Evolutionary conservation across 2,888 invertebrate genomes (phyloP).

Genomic region (Oxyteleia sp.): DNA sequence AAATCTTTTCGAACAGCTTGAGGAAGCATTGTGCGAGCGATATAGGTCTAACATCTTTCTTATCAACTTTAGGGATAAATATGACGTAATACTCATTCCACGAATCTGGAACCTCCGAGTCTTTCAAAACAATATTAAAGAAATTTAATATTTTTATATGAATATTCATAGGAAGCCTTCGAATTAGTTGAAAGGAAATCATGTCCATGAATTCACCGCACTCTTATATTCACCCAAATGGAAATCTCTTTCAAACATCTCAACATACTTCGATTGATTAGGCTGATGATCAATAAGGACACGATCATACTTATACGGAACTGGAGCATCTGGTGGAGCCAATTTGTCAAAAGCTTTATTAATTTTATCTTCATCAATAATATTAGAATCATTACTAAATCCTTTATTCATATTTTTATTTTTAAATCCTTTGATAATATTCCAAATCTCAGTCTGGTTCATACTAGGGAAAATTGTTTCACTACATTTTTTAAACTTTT

Average conservation of each 20-base stretch:
- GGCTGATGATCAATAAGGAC: too few species aligned
- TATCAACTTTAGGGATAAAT: not conserved
- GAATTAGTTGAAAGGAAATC: not conserved
- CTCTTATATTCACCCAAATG: not conserved
- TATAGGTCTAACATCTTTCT: not conserved
- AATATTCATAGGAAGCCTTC: not conserved
- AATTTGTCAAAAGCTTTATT: constrained; percentile 23
- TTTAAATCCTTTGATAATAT: not conserved
- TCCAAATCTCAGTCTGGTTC: not conserved
- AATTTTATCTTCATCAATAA: not conserved
- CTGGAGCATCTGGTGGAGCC: not conserved
- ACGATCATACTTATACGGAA: too few species aligned
- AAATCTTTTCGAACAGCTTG: not conserved
- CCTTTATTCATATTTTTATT: too few species aligned
- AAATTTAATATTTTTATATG: not conserved
- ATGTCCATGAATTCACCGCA: not conserved
- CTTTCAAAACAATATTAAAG: not conserved
- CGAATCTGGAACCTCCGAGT: not conserved
- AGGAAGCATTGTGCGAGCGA: not conserved
- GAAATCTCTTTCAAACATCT: not conserved
- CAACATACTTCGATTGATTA: too few species aligned
- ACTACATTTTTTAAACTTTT: not conserved
- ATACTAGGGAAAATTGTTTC: not conserved
- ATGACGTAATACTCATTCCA: not conserved
- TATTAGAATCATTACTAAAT: not conserved